A percentile compares a stretch with the other conserved stretches of the same genome.
Conservation (phyloP, 2,888 invertebrate species). For the Ophion costatus region DNA sequence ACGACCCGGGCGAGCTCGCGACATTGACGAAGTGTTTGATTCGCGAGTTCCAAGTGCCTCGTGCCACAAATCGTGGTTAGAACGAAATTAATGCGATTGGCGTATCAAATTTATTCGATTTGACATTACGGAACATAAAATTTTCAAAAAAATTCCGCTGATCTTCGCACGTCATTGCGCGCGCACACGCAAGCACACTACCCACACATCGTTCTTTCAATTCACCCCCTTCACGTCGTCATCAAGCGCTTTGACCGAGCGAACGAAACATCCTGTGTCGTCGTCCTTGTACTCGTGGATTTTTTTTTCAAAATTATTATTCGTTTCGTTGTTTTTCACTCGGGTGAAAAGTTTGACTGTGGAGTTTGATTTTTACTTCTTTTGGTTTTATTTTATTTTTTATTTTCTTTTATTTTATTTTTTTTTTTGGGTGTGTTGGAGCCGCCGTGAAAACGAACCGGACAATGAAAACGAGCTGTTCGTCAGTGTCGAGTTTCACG, state of each 20-base stretch:
- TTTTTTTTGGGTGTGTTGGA: not conserved
- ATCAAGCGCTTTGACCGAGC: slow-evolving; percentile 67
- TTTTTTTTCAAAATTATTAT: not conserved
- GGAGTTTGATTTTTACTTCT: not conserved
- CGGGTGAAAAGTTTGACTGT: not conserved
- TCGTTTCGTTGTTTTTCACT: not conserved
- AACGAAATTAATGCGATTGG: too few species aligned
- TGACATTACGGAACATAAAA: too few species aligned
- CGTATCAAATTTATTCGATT: too few species aligned
- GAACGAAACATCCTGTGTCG: slow-evolving; percentile 63
- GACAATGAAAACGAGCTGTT: slow-evolving; percentile 25
- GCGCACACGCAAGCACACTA: not conserved
- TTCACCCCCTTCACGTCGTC: slow-evolving; percentile 54
- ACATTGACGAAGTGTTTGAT: too few species aligned
- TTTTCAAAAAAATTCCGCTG: too few species aligned
- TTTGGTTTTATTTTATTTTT: not conserved
- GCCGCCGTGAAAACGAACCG: slow-evolving; percentile 6
- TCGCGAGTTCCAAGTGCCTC: too few species aligned
- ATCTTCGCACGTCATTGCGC: too few species aligned
- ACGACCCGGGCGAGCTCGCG: too few species aligned
- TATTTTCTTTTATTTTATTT: not conserved
- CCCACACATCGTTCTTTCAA: slow-evolving; percentile 44
- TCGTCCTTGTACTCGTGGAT: slow-evolving; percentile 43
- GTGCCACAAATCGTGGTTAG: too few species aligned
- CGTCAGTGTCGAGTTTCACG: not conserved